These are phyloP conservation scores for Drosophila siamana DNA, from an alignment of 2,888 invertebrate genomes.

Conservation along the genomic window DNA sequence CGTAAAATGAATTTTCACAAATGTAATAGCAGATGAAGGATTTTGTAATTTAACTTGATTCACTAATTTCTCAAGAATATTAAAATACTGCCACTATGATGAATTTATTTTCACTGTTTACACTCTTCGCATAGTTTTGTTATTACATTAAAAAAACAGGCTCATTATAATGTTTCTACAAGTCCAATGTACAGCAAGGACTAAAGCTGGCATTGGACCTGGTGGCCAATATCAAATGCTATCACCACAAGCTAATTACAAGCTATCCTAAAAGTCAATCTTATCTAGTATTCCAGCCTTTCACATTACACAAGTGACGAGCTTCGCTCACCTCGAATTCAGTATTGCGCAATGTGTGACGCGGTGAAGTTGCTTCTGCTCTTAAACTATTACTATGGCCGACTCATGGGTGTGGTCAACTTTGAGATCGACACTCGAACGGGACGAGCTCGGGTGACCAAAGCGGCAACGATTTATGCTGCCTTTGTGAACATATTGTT, in stretches of 20 bases:
- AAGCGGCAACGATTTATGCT: conserved; percentile 35
- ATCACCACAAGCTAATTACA: conserved; percentile 30
- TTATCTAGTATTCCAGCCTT: conserved; percentile 8
- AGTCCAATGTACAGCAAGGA: no score
- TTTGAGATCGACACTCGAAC: conserved; percentile 40
- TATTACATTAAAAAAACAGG: no score
- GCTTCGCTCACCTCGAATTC: conserved; percentile 8
- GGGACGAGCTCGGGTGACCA: conserved; percentile 12
- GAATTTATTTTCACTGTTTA: no score
- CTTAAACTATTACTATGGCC: conserved; percentile 31
- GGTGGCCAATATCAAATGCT: background rate
- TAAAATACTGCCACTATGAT: no score
- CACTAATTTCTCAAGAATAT: no score
- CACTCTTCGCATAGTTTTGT: no score
- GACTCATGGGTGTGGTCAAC: conserved; percentile 47
- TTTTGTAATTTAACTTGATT: no score
- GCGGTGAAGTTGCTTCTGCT: conserved; percentile 23
- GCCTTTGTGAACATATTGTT: background rate
- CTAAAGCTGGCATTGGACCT: background rate
- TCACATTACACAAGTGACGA: background rate
- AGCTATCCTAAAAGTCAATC: conserved; percentile 2
- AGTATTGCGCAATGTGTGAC: conserved; percentile 36
- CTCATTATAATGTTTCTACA: no score
- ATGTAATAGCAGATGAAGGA: no score
- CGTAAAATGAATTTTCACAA: no score